phyloP scores from a whole-genome alignment of 2,888 invertebrate genomes.

The Coelinius sp. region DNA sequence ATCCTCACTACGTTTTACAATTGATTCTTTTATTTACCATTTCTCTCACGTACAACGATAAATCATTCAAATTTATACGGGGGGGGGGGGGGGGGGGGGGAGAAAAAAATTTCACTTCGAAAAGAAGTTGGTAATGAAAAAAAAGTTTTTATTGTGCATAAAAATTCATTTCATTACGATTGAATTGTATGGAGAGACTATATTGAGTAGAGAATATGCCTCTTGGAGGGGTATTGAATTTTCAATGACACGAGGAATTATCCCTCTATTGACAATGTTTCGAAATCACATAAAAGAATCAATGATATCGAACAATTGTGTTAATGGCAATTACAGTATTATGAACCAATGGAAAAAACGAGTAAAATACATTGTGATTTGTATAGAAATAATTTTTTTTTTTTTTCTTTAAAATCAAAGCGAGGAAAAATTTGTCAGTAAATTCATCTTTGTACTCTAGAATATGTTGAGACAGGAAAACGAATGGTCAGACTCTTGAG shows the following conservation, averaged over 20 bases:
- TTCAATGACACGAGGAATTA: too few species aligned
- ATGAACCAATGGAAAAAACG: too few species aligned
- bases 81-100: not conserved
- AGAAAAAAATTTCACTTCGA: not conserved
- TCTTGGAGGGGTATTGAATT: too few species aligned
- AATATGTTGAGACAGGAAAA: conserved; percentile 11
- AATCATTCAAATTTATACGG: not conserved
- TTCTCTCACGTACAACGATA: conserved; percentile 1
- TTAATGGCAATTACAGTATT: too few species aligned
- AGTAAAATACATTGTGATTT: too few species aligned
- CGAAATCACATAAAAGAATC: too few species aligned
- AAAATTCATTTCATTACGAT: not conserved
- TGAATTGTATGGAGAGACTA: not conserved
- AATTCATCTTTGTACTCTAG: not conserved
- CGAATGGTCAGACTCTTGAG: conserved; percentile 24
- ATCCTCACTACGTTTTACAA: too few species aligned
- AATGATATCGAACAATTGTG: too few species aligned
- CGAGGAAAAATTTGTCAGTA: not conserved
- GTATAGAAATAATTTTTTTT: too few species aligned
- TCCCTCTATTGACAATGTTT: too few species aligned
- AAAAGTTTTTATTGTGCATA: not conserved
- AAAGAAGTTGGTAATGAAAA: not conserved
- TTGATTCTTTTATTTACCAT: not conserved
- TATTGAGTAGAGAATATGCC: not conserved
- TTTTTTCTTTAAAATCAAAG: too few species aligned